Percentiles rank a stretch among this genome's conserved stretches.
Evolutionary conservation across 2,888 invertebrate species (phyloP).

Genomic region (Euproctis similis): DNA sequence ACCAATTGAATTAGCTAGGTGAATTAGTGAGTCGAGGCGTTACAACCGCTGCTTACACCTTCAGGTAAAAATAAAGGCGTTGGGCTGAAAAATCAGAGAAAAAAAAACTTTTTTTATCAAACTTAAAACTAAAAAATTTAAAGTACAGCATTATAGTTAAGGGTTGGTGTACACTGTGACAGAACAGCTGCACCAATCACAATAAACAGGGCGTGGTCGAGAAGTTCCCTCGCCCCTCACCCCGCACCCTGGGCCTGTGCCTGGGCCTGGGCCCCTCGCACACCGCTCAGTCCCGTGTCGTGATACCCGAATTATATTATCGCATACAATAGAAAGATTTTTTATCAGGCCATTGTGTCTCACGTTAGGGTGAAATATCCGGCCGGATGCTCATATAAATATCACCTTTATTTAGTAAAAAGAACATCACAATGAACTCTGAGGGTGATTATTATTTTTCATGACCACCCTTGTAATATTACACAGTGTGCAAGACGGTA

Average conservation of each 20-base stretch:
- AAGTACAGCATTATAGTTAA: conserved; percentile 36
- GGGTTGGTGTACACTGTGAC: conserved; percentile 44
- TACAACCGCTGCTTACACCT: too few species aligned
- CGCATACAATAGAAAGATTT: conserved; percentile 69
- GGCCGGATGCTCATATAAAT: conserved; percentile 68
- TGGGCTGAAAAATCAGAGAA: too few species aligned
- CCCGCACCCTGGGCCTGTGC: too few species aligned
- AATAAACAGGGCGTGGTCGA: conserved; percentile 67
- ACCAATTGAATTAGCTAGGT: too few species aligned
- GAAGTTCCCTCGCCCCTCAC: conserved; percentile 30
- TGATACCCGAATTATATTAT: conserved; percentile 69
- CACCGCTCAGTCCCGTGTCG: conserved; percentile 41
- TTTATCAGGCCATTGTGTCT: conserved; percentile 66
- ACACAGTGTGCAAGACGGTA: too few species aligned
- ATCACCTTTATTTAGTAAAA: conserved; percentile 64
- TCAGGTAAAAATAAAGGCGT: too few species aligned
- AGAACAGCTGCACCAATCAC: conserved; percentile 75
- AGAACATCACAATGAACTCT: conserved; percentile 61
- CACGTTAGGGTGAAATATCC: conserved; percentile 71
- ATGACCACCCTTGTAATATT: background rate
- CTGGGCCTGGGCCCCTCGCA: conserved; percentile 23
- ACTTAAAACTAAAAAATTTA: conserved; percentile 14
- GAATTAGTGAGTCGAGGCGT: too few species aligned
- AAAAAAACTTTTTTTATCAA: conserved; percentile 5
- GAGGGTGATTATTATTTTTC: conserved; percentile 45